These are phyloP conservation scores for Colaptes auratus DNA, from an alignment of 2,113 vertebrate genomes.

Conservation along the genomic window DNA sequence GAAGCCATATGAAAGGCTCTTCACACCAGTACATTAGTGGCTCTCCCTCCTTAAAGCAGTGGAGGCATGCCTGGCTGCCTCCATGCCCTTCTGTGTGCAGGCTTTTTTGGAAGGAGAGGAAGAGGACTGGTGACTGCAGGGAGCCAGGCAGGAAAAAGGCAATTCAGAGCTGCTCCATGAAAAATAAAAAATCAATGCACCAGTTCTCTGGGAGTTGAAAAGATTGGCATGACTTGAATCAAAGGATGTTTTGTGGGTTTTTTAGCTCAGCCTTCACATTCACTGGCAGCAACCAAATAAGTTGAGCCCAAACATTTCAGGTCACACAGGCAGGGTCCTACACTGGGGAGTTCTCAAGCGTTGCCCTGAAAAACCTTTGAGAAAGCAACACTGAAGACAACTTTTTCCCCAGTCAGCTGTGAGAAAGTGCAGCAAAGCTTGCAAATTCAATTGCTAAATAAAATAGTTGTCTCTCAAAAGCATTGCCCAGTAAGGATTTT, in stretches of 20 bases:
- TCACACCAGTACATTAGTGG: neutral
- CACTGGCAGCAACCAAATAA: neutral
- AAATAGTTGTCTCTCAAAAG: neutral
- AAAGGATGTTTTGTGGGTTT: neutral
- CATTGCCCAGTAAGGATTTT: neutral
- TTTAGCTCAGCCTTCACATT: neutral
- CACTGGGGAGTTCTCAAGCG: neutral
- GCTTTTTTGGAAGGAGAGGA: neutral
- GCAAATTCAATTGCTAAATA: neutral
- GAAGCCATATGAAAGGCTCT: neutral
- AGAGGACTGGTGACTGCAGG: neutral
- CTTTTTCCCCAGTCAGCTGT: neutral
- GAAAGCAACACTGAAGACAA: neutral
- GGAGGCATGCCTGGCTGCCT: neutral
- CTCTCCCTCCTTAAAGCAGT: neutral
- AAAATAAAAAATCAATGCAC: neutral
- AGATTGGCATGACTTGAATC: neutral
- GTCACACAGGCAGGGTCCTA: neutral
- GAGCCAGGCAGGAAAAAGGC: neutral
- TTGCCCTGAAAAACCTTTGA: conserved; percentile 12
- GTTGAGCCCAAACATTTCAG: neutral
- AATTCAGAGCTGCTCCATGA: neutral
- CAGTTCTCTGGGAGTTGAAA: neutral
- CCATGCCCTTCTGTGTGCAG: neutral
- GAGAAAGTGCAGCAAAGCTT: neutral